Evolutionary conservation across 1,140 invertebrate species (phyloP).

Genomic region (Pachypsylla venusta): DNA sequence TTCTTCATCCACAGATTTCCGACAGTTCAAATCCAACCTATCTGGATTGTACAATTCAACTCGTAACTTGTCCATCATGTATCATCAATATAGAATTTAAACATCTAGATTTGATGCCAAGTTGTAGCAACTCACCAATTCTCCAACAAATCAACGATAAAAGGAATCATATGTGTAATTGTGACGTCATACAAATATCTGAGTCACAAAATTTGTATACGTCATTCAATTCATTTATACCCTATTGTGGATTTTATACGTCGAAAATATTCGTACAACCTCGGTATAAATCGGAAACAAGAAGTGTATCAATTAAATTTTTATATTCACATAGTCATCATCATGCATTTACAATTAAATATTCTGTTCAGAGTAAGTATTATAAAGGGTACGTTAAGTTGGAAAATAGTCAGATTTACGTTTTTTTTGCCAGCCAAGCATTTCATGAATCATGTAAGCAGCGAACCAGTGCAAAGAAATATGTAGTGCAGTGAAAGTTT

Average conservation of each 20-base stretch:
- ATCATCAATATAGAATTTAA: conserved; percentile 45
- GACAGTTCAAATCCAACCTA: conserved; percentile 28
- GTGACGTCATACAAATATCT: conserved; percentile 8
- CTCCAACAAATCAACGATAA: not conserved
- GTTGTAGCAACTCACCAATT: conserved; percentile 28
- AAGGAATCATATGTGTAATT: not conserved
- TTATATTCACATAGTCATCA: conserved; percentile 42
- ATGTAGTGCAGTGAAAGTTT: no score
- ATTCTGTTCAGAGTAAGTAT: conserved; percentile 48
- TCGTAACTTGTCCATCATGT: conserved; percentile 54
- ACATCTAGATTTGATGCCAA: conserved; percentile 32
- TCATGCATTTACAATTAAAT: conserved; percentile 47
- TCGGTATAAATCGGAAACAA: conserved; percentile 43
- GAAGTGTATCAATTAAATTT: conserved; percentile 44
- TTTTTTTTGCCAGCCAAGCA: no score
- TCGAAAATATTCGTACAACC: conserved; percentile 22
- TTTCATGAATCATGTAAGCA: no score
- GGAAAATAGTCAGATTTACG: not conserved
- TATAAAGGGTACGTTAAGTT: not conserved
- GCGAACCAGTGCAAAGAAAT: no score
- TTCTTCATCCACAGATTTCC: no score
- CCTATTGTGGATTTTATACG: conserved; percentile 4
- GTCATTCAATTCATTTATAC: not conserved
- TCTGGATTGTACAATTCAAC: conserved; percentile 42
- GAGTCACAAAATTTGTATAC: conserved; percentile 1